Conservation (phyloP, 2,888 invertebrate genomes). For the Creontiades dilutus region DNA sequence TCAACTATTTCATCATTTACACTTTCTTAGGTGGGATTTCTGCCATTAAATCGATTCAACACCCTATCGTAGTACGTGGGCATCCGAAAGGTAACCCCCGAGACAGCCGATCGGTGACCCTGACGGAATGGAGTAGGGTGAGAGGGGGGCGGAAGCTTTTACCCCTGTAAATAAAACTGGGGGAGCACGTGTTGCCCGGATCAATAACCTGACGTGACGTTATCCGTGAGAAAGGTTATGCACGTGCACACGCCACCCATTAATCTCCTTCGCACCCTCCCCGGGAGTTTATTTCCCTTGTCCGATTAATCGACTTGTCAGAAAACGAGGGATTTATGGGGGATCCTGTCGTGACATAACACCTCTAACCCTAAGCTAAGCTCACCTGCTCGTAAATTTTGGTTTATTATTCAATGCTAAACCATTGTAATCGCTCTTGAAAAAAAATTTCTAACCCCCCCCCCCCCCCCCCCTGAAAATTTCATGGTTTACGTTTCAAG, state of each 20-base stretch:
- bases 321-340: slow-evolving; percentile 3
- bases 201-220: slow-evolving; percentile 53
- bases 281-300: slow-evolving; percentile 28
- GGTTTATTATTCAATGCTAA: too few species aligned
- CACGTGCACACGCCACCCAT: slow-evolving; percentile 42
- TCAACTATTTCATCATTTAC: too few species aligned
- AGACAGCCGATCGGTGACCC: not conserved
- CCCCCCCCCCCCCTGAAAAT: too few species aligned
- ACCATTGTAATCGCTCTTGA: too few species aligned
- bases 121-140: not conserved
- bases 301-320: slow-evolving; percentile 31
- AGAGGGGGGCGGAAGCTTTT: not conserved
- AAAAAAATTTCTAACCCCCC: too few species aligned
- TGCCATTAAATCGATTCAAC: too few species aligned
- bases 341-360: not conserved
- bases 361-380: not conserved
- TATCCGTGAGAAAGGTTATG: slow-evolving; percentile 47
- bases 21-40: too few species aligned
- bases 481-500: too few species aligned
- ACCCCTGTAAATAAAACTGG: slow-evolving; percentile 9
- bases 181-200: slow-evolving; percentile 52
- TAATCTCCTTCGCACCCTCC: slow-evolving; percentile 21
- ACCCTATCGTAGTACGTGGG: not conserved
- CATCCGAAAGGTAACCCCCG: not conserved
- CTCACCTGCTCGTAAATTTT: not conserved